Conservation (phyloP, 2,113 vertebrate genomes). For the Phoenicopterus ruber region DNA sequence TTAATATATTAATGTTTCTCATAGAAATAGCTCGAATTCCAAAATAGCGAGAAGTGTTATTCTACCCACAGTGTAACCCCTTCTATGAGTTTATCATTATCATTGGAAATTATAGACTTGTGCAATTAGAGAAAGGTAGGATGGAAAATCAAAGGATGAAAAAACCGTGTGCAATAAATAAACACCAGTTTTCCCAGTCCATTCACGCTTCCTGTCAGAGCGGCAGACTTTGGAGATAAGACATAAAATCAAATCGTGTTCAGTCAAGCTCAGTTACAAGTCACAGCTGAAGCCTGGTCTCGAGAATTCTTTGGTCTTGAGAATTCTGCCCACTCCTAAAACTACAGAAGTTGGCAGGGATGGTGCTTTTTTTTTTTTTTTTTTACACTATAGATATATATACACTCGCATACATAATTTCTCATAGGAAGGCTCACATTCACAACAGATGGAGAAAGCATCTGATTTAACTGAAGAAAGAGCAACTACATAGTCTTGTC, state of each 20-base stretch:
- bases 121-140: background rate
- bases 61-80: background rate
- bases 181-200: background rate
- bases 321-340: background rate
- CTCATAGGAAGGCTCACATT: background rate
- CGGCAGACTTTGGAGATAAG: background rate
- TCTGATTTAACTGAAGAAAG: background rate
- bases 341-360: background rate
- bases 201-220: background rate
- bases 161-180: background rate
- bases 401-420: background rate
- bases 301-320: background rate
- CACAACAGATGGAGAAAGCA: constrained; percentile 23
- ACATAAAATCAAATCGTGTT: background rate
- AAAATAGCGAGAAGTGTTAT: background rate
- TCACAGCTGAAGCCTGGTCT: background rate
- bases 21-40: background rate
- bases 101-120: background rate
- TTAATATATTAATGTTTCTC: background rate
- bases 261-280: background rate
- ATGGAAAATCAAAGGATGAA: background rate
- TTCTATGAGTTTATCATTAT: background rate
- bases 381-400: background rate
- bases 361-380: background rate
- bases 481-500: background rate